Conservation (phyloP, 2,797 vertebrate species). For the Xerus rutilus region DNA sequence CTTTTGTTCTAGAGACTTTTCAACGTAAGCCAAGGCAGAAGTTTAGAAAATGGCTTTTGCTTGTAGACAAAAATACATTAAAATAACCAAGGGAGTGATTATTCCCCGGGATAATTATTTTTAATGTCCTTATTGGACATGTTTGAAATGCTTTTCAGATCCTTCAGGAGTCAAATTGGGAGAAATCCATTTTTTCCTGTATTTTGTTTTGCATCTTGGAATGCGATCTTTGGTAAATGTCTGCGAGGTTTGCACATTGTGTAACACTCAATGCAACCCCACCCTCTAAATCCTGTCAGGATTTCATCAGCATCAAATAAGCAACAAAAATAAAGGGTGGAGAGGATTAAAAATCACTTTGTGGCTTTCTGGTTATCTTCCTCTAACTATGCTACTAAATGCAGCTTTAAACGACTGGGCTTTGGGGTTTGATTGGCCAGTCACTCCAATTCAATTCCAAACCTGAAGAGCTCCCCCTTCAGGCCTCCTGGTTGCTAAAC, state of each 20-base stretch:
- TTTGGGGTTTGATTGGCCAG: not conserved
- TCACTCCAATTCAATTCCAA: not conserved
- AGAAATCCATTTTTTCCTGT: constrained; percentile 81
- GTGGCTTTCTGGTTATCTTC: constrained; percentile 68
- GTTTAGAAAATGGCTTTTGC: constrained; percentile 93
- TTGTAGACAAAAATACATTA: constrained; percentile 92
- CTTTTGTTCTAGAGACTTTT: constrained; percentile 91
- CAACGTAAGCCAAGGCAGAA: constrained; percentile 89
- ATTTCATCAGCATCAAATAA: constrained; percentile 63
- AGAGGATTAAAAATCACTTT: constrained; percentile 44
- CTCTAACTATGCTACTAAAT: constrained; percentile 10
- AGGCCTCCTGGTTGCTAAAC: constrained; percentile 25
- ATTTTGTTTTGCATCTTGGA: constrained; percentile 85
- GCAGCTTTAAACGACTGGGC: not conserved
- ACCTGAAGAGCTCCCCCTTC: constrained; percentile 57
- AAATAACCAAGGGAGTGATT: constrained; percentile 92
- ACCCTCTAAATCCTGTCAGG: constrained; percentile 67
- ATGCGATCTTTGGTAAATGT: constrained; percentile 83
- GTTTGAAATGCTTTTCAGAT: constrained; percentile 90
- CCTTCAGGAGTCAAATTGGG: constrained; percentile 88
- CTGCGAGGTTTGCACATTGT: constrained; percentile 83
- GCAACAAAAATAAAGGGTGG: constrained; percentile 38
- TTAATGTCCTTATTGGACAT: constrained; percentile 90
- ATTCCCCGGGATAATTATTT: constrained; percentile 91
- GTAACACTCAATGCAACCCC: constrained; percentile 73